phyloP scores from a whole-genome alignment of 2,797 vertebrate genomes.

The Sebastolobus altivelis region DNA sequence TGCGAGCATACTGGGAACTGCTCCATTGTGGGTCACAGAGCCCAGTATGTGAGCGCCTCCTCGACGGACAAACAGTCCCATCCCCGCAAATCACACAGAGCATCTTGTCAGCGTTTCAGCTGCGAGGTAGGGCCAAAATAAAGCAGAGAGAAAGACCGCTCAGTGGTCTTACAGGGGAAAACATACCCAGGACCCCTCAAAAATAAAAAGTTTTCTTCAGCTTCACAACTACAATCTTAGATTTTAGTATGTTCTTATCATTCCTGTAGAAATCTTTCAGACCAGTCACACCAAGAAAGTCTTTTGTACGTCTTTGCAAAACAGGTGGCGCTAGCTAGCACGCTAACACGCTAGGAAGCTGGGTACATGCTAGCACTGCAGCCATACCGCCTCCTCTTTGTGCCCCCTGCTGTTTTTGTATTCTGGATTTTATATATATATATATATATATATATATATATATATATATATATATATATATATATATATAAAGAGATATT shows the following conservation, averaged over 20 bases:
- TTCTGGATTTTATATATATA: too few species aligned
- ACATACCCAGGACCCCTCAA: neutral
- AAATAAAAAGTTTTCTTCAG: neutral
- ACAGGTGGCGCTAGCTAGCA: neutral
- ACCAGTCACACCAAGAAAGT: neutral
- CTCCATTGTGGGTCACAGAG: constrained; percentile 68
- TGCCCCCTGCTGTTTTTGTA: neutral
- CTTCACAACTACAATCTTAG: neutral
- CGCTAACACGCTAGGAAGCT: neutral
- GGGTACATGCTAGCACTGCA: neutral
- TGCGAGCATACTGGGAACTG: constrained; percentile 52
- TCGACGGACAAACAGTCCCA: constrained; percentile 44
- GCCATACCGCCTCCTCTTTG: neutral
- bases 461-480: too few species aligned
- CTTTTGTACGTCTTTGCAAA: neutral
- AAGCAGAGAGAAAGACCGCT: constrained; percentile 21
- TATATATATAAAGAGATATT: neutral
- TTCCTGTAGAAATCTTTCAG: neutral
- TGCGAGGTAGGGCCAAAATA: constrained; percentile 26
- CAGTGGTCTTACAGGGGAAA: constrained; percentile 1
- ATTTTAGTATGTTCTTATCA: neutral
- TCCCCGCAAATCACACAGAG: constrained; percentile 51
- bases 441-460: too few species aligned
- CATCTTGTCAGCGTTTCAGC: constrained; percentile 47
- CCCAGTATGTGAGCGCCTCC: constrained; percentile 55